Evolutionary conservation across 2,113 vertebrate genomes (phyloP).

Genomic region (Pseudonaja textilis): DNA sequence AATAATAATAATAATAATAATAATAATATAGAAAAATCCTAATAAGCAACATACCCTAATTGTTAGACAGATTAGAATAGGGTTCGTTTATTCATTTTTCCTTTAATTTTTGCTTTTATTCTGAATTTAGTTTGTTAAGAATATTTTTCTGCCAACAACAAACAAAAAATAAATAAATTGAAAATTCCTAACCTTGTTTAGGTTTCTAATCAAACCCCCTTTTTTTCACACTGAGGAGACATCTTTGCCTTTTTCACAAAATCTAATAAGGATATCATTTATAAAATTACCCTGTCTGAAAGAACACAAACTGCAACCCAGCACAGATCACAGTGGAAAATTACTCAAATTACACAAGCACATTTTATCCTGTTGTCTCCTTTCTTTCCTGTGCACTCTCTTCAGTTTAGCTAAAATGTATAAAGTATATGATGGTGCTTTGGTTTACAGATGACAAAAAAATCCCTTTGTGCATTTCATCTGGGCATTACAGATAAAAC

Average conservation of each 20-base stretch:
- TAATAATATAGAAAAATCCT: not conserved
- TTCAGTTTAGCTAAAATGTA: constrained; percentile 2
- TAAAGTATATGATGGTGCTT: constrained; percentile 31
- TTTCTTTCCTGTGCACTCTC: constrained; percentile 1
- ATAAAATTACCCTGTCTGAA: constrained; percentile 58
- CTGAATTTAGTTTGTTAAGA: constrained; percentile 47
- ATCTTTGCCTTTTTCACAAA: constrained; percentile 36
- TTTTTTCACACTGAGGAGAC: not conserved
- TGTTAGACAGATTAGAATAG: constrained; percentile 49
- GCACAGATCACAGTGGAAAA: constrained; percentile 64
- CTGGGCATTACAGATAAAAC: constrained; percentile 63
- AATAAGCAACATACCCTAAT: not conserved
- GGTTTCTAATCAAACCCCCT: constrained; percentile 49
- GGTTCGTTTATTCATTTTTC: constrained; percentile 55
- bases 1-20: not conserved
- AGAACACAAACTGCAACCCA: constrained; percentile 45
- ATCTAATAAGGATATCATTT: constrained; percentile 44
- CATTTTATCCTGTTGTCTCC: not conserved
- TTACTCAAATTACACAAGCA: constrained; percentile 59
- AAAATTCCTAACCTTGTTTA: constrained; percentile 28
- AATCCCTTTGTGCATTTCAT: constrained; percentile 57
- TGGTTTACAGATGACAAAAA: constrained; percentile 53
- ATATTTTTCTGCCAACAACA: constrained; percentile 48
- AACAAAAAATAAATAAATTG: not conserved
- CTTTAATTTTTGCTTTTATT: constrained; percentile 53